Base-by-base conservation (phyloP, 2,113 vertebrate species). In the Ictalurus furcatus region DNA sequence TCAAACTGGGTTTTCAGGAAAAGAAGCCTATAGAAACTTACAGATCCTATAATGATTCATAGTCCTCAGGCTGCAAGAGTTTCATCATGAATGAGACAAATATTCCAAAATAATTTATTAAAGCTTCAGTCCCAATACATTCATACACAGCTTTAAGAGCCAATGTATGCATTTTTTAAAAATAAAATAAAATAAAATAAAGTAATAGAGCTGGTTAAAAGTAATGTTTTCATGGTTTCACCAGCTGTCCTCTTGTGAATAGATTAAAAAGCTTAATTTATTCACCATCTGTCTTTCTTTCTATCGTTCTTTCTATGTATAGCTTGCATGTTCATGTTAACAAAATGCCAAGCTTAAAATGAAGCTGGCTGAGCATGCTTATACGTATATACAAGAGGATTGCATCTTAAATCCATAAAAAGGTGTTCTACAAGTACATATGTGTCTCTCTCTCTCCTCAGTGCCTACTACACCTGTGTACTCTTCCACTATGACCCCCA, bases 401-500 rank as follows among this genome's bases (percentile, higher is more conserved):
- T 52, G 4, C 1, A 79, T 52, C 28, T 17, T 81, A 80, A n/a
- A 80, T 80, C 14, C 28, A 9, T 54, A 54, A 4, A 63, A 63
- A 40, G 9, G 0, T 63, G 6, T 63, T 84, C 82, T 28, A 25
- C 13, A 23, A 44, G 6, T 25, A 34, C 4, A 23, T 48, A 7
- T 48, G 44, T 48, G 2, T 48, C 8, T 48, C 23, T 71, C 48
- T 21, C 34, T 48, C 7, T 69, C 3, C 56, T 58, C 48, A 67
- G 74, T 87, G 69, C 69, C 86, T 56, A 87, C 91, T 44, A 86
- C 86, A 85, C 87, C 37, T 71, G 71, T 73, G 58, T 69, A 23
- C 82, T 73, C 88, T 92, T 92, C 95, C 93, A 93, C 95, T 87
- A 92, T 94, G 93, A 93, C 94, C 90, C 95, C 94, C 74, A 90